Conservation (phyloP, 2,113 vertebrate genomes). For the Reinhardtius hippoglossoides region DNA sequence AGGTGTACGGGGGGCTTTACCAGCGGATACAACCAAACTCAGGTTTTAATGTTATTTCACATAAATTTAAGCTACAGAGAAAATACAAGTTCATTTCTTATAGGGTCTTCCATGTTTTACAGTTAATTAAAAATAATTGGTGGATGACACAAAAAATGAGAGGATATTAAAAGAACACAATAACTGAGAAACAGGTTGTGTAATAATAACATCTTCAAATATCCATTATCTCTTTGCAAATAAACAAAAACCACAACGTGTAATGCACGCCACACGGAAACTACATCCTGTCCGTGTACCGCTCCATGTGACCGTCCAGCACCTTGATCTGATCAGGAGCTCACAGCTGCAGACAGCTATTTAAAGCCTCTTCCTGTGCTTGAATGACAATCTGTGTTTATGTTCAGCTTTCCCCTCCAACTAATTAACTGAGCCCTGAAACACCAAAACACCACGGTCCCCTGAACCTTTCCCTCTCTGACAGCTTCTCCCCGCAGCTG, state of each 20-base stretch:
- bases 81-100: background rate
- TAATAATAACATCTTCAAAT: background rate
- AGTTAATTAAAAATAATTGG: background rate
- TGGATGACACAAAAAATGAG: background rate
- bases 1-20: background rate
- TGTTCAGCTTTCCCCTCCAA: slow-evolving; percentile 60
- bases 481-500: slow-evolving; percentile 58
- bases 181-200: too few species aligned
- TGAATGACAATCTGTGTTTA: slow-evolving; percentile 68
- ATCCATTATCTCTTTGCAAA: background rate
- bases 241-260: background rate
- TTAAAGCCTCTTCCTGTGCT: slow-evolving; percentile 55
- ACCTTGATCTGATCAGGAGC: slow-evolving; percentile 48
- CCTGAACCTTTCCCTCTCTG: slow-evolving; percentile 51
- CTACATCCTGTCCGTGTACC: background rate
- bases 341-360: slow-evolving; percentile 51
- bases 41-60: background rate
- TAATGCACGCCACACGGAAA: background rate
- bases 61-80: background rate
- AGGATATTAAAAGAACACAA: background rate
- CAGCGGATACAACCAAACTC: background rate
- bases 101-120: background rate
- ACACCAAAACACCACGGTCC: slow-evolving; percentile 60
- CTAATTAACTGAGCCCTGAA: slow-evolving; percentile 75
- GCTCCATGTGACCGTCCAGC: background rate